Evolutionary conservation across 2,113 vertebrate genomes (phyloP).

Genomic region (Melozone crissalis): DNA sequence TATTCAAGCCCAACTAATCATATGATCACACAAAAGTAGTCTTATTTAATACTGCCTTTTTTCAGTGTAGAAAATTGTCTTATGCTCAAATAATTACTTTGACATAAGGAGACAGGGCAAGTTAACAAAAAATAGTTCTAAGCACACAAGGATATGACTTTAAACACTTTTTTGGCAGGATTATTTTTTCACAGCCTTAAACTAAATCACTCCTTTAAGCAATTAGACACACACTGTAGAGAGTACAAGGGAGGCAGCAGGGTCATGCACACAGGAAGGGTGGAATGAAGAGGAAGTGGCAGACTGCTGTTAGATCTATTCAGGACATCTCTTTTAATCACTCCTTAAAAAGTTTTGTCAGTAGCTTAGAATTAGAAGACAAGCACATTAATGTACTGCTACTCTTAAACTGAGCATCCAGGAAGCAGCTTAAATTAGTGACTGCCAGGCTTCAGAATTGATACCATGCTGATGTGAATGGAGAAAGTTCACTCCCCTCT

Average conservation of each 20-base stretch:
- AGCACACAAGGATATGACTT: not conserved
- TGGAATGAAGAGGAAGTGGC: not conserved
- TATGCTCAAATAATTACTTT: not conserved
- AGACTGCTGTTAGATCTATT: not conserved
- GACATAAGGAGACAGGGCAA: not conserved
- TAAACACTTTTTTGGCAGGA: not conserved
- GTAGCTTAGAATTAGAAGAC: not conserved
- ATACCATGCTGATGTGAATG: not conserved
- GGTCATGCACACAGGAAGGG: not conserved
- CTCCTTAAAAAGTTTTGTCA: not conserved
- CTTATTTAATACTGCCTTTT: not conserved
- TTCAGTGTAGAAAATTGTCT: not conserved
- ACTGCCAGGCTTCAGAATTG: not conserved
- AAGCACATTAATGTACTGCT: not conserved
- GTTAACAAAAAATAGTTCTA: not conserved
- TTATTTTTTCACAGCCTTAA: not conserved
- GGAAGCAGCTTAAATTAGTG: not conserved
- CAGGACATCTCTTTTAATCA: not conserved
- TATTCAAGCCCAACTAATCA: not conserved
- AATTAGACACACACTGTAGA: not conserved
- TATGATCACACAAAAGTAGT: not conserved
- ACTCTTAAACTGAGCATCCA: not conserved
- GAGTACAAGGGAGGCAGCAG: not conserved
- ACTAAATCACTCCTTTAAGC: not conserved
- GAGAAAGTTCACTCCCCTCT: not conserved